Conservation (phyloP, 2,113 vertebrate genomes). For the Glaucidium brasilianum region DNA sequence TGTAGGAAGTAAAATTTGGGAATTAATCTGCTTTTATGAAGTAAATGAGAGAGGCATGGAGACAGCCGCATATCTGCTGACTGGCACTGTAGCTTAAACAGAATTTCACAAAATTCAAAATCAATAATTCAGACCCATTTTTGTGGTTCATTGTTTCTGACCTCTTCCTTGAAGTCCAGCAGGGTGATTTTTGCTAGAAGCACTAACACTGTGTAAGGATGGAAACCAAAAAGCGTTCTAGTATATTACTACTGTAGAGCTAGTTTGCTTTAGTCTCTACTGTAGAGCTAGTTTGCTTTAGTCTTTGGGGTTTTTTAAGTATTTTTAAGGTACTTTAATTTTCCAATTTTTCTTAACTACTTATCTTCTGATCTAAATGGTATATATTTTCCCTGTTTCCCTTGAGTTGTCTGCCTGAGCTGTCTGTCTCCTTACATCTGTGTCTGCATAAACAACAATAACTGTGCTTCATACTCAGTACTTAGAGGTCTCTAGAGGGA, state of each 20-base stretch:
- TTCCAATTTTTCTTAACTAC: not conserved
- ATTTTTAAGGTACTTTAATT: not conserved
- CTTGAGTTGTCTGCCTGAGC: not conserved
- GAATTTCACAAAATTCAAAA: slow-evolving; percentile 8
- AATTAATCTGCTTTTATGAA: not conserved
- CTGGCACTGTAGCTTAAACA: not conserved
- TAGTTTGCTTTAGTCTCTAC: not conserved
- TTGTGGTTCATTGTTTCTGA: not conserved
- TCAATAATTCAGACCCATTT: slow-evolving; percentile 2
- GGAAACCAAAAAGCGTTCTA: not conserved
- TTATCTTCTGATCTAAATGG: not conserved
- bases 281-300: not conserved
- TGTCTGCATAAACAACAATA: not conserved
- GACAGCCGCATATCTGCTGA: not conserved
- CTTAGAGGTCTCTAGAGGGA: not conserved
- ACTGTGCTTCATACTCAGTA: not conserved
- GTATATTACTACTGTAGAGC: not conserved
- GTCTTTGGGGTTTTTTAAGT: not conserved
- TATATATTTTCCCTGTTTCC: not conserved
- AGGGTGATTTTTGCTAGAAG: not conserved
- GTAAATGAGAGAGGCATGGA: not conserved
- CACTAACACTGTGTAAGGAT: not conserved
- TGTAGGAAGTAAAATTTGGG: slow-evolving; percentile 35
- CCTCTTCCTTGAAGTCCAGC: not conserved
- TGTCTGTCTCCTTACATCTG: not conserved